Base-by-base conservation (phyloP, 2,888 invertebrate genomes). In the Tipula helvola region DNA sequence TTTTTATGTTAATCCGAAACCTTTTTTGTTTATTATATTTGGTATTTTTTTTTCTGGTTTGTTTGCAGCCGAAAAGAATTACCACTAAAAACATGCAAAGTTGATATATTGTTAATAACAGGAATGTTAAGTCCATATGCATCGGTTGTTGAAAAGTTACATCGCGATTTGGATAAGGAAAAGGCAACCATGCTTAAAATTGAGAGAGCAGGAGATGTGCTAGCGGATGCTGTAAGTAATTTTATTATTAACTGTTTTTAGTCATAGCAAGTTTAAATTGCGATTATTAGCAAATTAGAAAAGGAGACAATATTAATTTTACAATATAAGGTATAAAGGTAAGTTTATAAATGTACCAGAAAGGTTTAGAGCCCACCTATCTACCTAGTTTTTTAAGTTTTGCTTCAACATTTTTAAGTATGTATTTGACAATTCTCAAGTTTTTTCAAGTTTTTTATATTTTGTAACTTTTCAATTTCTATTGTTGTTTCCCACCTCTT, bases 141-240 rank as follows among this genome's bases (percentile, higher is more conserved):
- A 87, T 93, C 94, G 87, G 96, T 96, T 87, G 96, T 97, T 86
- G 95, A 96, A 91, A 95, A 95, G 89, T 93, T 96, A 91, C 94
- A 96, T 92, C 94, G 94, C 87, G 95, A 95, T 89, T 93, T 96
- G 90, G 96, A 96, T 90, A 96, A 96, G 90, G 95, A 96, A 89
- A 95, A 95, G 90, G 95, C 96, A 86, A 97, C 97, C 88, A 94
- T 97, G 88, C 93, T 97, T 87, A 96, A 97, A 90, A 94, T 97
- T 88, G 97, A 97, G 89, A 94, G 95, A 87, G 96, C 95, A 86
- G 97, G 97, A n/a, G 97, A 97, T 92, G 97, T 97, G 5, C 92
- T 97, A 87, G 94, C 95, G 88, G 97, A 97, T 92, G 94, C 96
- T 90, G 97, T 97, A 90, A 93, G 94, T 90, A 87, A 86, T 44